Conservation (phyloP, 2,113 vertebrate species). For the Cromileptes altivelis region DNA sequence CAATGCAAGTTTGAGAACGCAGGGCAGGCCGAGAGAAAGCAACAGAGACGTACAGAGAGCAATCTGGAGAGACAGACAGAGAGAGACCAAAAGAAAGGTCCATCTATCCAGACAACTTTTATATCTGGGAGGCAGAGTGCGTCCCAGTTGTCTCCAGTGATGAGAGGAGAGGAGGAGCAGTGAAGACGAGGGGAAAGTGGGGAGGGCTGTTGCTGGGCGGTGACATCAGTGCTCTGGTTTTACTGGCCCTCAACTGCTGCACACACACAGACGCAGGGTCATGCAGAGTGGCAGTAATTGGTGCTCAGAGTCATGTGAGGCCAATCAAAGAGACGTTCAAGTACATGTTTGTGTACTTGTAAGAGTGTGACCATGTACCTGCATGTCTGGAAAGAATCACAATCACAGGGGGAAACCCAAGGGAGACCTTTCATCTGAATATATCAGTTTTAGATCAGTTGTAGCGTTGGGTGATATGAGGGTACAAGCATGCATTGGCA, state of each 20-base stretch:
- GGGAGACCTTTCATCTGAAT: not conserved
- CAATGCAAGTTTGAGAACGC: constrained; percentile 5
- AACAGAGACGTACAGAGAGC: constrained; percentile 10
- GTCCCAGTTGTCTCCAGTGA: constrained; percentile 51
- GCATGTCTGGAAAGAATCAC: constrained; percentile 7
- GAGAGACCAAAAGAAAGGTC: constrained; percentile 9
- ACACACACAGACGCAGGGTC: constrained; percentile 32
- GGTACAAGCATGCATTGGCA: too few species aligned
- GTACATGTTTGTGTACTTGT: constrained; percentile 20
- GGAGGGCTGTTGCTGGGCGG: constrained; percentile 7
- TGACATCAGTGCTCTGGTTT: constrained; percentile 42
- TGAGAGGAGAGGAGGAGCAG: constrained; percentile 3
- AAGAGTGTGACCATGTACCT: constrained; percentile 13
- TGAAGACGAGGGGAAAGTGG: not conserved
- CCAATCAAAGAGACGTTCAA: constrained; percentile 51
- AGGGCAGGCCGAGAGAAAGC: not conserved
- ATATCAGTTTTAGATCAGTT: not conserved
- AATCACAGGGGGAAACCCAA: not conserved
- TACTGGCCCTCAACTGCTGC: constrained; percentile 1
- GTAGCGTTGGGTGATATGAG: too few species aligned
- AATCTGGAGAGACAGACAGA: constrained; percentile 12
- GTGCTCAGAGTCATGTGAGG: constrained; percentile 47
- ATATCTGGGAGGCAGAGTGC: constrained; percentile 59
- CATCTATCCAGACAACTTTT: constrained; percentile 27
- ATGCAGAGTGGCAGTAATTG: constrained; percentile 55